These are phyloP conservation scores for Sebastes fasciatus DNA, from an alignment of 2,113 vertebrate genomes.

Conservation along the genomic window DNA sequence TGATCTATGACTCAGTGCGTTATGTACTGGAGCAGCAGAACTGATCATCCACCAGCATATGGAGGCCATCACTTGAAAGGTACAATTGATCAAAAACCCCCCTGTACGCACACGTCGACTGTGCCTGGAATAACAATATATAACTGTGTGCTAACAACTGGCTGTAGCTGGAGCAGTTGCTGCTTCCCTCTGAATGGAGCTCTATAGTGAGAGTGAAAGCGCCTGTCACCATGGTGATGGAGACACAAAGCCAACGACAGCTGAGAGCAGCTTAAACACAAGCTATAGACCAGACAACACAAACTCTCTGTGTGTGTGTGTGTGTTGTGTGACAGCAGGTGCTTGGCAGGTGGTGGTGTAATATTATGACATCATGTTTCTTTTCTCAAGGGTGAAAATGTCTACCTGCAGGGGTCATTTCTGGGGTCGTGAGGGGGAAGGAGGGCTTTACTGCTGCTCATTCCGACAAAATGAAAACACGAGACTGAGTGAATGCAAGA, in stretches of 20 bases:
- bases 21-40: background rate
- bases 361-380: constrained; percentile 14
- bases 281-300: background rate
- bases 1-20: too few relatives aligned
- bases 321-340: constrained; percentile 21
- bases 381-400: background rate
- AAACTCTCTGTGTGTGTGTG: background rate
- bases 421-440: accelerated
- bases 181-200: constrained; percentile 47
- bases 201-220: background rate
- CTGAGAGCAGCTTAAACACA: constrained; percentile 48
- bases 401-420: background rate
- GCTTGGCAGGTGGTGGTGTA: constrained; percentile 24
- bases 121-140: constrained; percentile 1
- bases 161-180: constrained; percentile 44
- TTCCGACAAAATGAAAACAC: background rate
- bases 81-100: background rate
- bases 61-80: background rate
- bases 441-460: background rate
- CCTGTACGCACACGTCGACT: background rate
- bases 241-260: constrained; percentile 61
- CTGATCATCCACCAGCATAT: background rate
- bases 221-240: constrained; percentile 38
- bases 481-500: background rate
- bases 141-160: constrained; percentile 30